A percentile compares a stretch with the other conserved stretches of the same genome.
These are phyloP conservation scores for Tichodroma muraria DNA, from an alignment of 2,113 vertebrate genomes.

Conservation along the genomic window DNA sequence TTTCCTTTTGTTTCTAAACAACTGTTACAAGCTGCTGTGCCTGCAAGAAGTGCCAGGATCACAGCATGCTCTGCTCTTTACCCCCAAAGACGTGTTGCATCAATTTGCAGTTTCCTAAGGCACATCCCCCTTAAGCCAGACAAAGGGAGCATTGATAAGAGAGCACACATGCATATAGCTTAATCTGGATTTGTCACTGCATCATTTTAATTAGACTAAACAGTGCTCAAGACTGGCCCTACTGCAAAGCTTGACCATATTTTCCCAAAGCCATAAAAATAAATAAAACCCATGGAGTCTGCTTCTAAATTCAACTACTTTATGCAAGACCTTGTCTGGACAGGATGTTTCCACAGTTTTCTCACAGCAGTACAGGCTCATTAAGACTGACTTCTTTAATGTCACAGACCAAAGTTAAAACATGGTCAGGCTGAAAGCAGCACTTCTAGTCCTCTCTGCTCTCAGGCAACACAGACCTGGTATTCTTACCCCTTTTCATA, in stretches of 20 bases:
- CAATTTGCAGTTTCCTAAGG: conserved; percentile 23
- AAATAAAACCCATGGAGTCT: neutral
- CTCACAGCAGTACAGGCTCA: neutral
- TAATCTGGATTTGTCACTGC: conserved; percentile 4
- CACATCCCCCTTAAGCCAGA: neutral
- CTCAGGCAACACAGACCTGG: neutral
- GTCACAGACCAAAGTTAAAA: neutral
- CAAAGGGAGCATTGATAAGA: conserved; percentile 23
- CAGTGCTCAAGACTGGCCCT: neutral
- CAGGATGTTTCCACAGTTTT: neutral
- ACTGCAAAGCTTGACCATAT: neutral
- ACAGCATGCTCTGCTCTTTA: conserved; percentile 32
- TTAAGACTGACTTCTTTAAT: neutral
- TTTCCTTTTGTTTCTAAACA: conserved; percentile 45
- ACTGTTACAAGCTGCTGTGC: conserved; percentile 40
- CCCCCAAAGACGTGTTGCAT: neutral
- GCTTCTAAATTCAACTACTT: conserved; percentile 6
- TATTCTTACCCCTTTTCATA: neutral
- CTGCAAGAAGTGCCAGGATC: conserved; percentile 14
- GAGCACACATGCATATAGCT: neutral
- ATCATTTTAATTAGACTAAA: conserved; percentile 35
- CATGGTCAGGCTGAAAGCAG: neutral
- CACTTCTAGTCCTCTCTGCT: neutral
- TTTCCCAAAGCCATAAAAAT: conserved; percentile 20
- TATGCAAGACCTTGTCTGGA: conserved; percentile 1